Base-by-base conservation (phyloP, 2,888 invertebrate species). In the Cosmia trapezina region DNA sequence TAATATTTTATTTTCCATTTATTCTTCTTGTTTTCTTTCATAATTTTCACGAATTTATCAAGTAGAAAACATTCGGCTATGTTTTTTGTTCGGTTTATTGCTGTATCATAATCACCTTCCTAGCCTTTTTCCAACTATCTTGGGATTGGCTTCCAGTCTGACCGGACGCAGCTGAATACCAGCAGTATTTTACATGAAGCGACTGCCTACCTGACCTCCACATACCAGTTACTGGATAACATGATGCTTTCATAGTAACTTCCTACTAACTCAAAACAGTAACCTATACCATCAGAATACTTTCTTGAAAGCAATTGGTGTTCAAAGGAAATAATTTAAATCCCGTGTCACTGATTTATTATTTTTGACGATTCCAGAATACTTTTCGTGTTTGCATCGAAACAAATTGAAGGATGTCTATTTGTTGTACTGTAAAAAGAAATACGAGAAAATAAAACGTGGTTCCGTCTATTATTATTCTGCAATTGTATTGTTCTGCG, bases 341-440 rank as follows among this genome's bases (percentile, higher is more conserved):
- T 75, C 41, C 41, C 28, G n/a, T 62, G 61, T 53, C 74, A 70
- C 49, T 79, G 80, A 81, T 75, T 80, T 69, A 71, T 83, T 71
- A 75, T 67, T 69, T 43, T 45, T 66, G 33, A 66, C 64, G 22
- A 79, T 37, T 63, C 49, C 47, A 56, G 33, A 76, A 62, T 43
- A 57, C 41, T 45, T 37, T 56, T 81, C 62, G 56, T 57, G 17
- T 61, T 75, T 60, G 51, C 37, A 60, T 68, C 43, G 60, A 60
- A 76, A 76, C 63, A 37, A 76, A 54, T 63, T 81, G 67, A 76
- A 81, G 53, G 14, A 60, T 45, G 60, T 57, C 6, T 62, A 28
- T 67, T 81, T 67, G 53, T 43, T 49, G 17, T 51, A n/a, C 45
- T 51, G n/a, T 33, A 9, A 47, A 71, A 59, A 47, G 60, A 80